phyloP scores from a whole-genome alignment of 2,113 vertebrate genomes.

The Erythrocercus mccallii region DNA sequence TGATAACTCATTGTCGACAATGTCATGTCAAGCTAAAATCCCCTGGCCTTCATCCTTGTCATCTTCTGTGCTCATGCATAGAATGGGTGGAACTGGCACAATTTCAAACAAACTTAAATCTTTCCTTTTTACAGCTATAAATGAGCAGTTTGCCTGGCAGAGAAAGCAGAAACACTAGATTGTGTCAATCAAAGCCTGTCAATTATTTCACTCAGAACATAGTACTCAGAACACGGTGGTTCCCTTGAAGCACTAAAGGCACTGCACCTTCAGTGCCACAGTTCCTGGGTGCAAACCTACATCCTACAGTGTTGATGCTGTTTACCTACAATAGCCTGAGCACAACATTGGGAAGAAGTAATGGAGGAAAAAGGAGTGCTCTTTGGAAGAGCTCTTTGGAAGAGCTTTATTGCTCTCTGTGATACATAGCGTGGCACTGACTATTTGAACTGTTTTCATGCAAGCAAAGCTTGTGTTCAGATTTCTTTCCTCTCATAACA shows the following conservation, averaged over 20 bases:
- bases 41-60: neutral
- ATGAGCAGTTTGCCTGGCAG: neutral
- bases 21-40: neutral
- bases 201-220: neutral
- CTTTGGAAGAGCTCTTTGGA: neutral
- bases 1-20: neutral
- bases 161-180: neutral
- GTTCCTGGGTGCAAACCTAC: neutral
- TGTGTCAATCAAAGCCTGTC: neutral
- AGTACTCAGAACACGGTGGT: neutral
- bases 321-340: neutral
- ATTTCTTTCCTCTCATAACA: neutral
- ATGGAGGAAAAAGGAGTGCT: neutral
- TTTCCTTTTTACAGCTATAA: neutral
- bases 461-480: neutral
- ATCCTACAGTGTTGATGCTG: neutral
- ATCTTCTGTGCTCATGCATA: neutral
- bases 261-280: neutral
- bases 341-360: neutral
- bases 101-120: neutral
- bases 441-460: neutral
- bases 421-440: accelerated
- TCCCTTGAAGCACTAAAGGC: neutral
- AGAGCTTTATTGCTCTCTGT: neutral
- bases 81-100: neutral